Conservation (phyloP, 2,888 invertebrate species). For the Crematogaster levior region DNA sequence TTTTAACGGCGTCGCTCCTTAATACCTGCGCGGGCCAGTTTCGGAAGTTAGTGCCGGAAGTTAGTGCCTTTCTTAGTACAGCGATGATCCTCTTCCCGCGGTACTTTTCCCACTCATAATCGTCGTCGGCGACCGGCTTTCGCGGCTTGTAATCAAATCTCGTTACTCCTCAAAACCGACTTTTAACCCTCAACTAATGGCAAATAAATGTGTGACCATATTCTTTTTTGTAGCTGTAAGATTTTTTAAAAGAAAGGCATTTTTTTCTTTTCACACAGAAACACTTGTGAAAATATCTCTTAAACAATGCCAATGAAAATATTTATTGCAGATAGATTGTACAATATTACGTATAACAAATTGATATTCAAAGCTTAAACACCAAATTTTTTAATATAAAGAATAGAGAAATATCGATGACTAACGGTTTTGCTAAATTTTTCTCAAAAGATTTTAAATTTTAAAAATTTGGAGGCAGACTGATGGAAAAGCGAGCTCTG, state of each 20-base stretch:
- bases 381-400: neutral
- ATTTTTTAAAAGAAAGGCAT: neutral
- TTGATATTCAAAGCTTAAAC: neutral
- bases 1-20: slow-evolving; percentile 67
- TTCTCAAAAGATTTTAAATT: neutral
- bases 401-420: neutral
- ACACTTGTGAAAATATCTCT: neutral
- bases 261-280: neutral
- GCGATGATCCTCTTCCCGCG: slow-evolving; percentile 40
- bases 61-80: slow-evolving; percentile 83
- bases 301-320: neutral
- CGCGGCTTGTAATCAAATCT: slow-evolving; percentile 81
- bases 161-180: slow-evolving; percentile 60
- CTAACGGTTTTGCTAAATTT: neutral
- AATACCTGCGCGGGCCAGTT: slow-evolving; percentile 68
- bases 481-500: neutral
- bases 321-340: neutral
- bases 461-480: neutral
- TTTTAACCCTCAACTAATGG: slow-evolving; percentile 50
- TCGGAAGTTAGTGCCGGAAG: slow-evolving; percentile 61
- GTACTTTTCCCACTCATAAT: slow-evolving; percentile 49
- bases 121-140: slow-evolving; percentile 57
- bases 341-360: neutral
- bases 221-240: neutral
- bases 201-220: slow-evolving; percentile 6